Evolutionary conservation across 2,888 invertebrate genomes (phyloP).

Genomic region (Drosophila colorata): DNA sequence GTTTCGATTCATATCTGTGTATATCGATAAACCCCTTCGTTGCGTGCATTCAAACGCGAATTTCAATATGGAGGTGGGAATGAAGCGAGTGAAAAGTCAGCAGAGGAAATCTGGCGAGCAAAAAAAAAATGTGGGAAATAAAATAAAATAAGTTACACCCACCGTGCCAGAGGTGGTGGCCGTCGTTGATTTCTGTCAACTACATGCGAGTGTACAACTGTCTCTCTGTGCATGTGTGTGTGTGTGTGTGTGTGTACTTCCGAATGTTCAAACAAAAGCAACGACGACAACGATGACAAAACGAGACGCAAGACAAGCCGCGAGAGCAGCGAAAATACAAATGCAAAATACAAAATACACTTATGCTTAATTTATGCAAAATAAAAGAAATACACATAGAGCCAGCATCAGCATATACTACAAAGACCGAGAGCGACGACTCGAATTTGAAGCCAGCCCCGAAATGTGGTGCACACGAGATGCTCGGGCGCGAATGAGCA

Average conservation of each 20-base stretch:
- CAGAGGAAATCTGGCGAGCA: conserved; percentile 48
- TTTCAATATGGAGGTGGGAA: conserved; percentile 19
- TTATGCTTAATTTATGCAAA: conserved; percentile 80
- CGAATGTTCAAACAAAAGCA: conserved; percentile 73
- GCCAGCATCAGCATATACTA: neutral
- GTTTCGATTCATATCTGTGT: conserved; percentile 30
- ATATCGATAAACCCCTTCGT: conserved; percentile 38
- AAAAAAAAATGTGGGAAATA: conserved; percentile 35
- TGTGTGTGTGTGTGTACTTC: conserved; percentile 49
- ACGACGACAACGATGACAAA: conserved; percentile 48
- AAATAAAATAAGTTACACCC: conserved; percentile 63
- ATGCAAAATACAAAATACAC: conserved; percentile 69
- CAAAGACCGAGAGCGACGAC: conserved; percentile 18
- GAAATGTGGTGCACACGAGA: conserved; percentile 69
- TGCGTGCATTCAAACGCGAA: conserved; percentile 25
- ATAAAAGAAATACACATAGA: conserved; percentile 76
- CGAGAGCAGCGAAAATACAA: conserved; percentile 42
- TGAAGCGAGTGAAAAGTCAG: conserved; percentile 49
- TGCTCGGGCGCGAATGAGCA: conserved; percentile 73
- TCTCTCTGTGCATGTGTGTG: conserved; percentile 26
- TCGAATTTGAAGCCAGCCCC: conserved; percentile 62
- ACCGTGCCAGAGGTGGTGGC: conserved; percentile 41
- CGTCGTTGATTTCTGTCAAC: conserved; percentile 51
- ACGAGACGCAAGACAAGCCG: conserved; percentile 44
- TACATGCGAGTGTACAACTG: conserved; percentile 45